Conservation (phyloP, 2,113 vertebrate species). For the Ptychochromis oligacanthus region DNA sequence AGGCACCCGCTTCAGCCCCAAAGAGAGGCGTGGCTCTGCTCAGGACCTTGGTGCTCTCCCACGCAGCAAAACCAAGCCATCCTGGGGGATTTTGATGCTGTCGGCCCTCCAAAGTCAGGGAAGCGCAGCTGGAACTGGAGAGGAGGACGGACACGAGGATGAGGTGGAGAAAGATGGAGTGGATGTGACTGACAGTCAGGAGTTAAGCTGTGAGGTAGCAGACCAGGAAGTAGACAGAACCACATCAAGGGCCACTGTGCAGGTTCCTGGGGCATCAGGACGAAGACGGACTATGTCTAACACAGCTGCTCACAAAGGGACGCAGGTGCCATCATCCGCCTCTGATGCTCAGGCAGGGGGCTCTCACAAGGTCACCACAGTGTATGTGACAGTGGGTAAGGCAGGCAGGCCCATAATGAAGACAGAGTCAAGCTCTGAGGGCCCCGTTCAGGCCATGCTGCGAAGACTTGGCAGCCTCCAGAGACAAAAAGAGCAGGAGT, state of each 20-base stretch:
- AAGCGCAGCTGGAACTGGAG: conserved; percentile 50
- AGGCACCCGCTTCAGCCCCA: conserved; percentile 90
- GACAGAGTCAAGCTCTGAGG: conserved; percentile 70
- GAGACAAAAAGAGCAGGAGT: conserved; percentile 79
- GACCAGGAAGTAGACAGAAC: conserved; percentile 59
- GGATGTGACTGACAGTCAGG: conserved; percentile 26
- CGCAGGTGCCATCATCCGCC: conserved; percentile 69
- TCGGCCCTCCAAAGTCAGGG: conserved; percentile 69
- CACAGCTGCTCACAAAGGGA: conserved; percentile 73
- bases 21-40: conserved; percentile 76
- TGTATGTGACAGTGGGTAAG: conserved; percentile 89
- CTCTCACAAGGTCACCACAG: conserved; percentile 79
- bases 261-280: conserved; percentile 60
- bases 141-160: conserved; percentile 48
- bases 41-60: conserved; percentile 75
- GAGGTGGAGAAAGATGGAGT: conserved; percentile 50
- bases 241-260: conserved; percentile 28
- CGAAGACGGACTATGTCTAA: conserved; percentile 71
- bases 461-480: conserved; percentile 88
- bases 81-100: conserved; percentile 79
- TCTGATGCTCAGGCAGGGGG: conserved; percentile 65
- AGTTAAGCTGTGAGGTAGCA: conserved; percentile 28
- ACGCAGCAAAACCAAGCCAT: conserved; percentile 82
- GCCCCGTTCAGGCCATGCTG: conserved; percentile 85
- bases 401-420: conserved; percentile 64